Evolutionary conservation across 2,113 vertebrate genomes (phyloP).

Genomic region (Leptocoma aspasia): DNA sequence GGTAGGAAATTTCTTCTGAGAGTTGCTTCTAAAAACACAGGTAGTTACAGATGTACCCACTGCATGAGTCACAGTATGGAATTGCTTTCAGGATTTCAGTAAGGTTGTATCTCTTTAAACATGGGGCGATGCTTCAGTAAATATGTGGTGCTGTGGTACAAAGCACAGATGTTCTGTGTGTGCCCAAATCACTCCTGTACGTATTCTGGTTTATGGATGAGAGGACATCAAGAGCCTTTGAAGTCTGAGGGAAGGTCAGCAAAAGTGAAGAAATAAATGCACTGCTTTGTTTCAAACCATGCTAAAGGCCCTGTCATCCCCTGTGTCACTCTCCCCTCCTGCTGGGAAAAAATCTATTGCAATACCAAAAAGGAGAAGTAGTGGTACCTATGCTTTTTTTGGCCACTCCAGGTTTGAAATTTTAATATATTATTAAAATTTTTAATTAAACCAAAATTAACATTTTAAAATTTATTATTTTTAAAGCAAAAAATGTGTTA

Average conservation of each 20-base stretch:
- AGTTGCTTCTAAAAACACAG: neutral
- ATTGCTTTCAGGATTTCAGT: neutral
- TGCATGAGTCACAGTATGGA: neutral
- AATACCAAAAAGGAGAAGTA: neutral
- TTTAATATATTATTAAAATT: neutral
- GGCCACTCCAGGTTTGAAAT: neutral
- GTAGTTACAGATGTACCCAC: neutral
- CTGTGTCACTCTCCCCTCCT: neutral
- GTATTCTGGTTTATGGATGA: slow-evolving; percentile 10
- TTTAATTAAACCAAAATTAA: neutral
- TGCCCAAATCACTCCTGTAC: neutral
- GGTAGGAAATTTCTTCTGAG: neutral
- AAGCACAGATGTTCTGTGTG: slow-evolving; percentile 17
- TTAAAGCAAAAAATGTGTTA: neutral
- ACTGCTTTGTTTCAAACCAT: neutral
- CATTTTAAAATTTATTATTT: neutral
- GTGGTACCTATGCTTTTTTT: neutral
- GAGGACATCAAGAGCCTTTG: neutral
- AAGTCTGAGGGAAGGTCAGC: neutral
- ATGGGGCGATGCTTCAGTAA: neutral
- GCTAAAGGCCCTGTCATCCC: neutral
- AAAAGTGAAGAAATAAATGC: neutral
- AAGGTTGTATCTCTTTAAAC: neutral
- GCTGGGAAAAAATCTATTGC: neutral
- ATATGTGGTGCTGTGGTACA: neutral